A percentile compares a stretch with the other conserved stretches of the same genome.
These are phyloP conservation scores for Leucophenga montana DNA, from an alignment of 2,888 invertebrate species.

Conservation along the genomic window DNA sequence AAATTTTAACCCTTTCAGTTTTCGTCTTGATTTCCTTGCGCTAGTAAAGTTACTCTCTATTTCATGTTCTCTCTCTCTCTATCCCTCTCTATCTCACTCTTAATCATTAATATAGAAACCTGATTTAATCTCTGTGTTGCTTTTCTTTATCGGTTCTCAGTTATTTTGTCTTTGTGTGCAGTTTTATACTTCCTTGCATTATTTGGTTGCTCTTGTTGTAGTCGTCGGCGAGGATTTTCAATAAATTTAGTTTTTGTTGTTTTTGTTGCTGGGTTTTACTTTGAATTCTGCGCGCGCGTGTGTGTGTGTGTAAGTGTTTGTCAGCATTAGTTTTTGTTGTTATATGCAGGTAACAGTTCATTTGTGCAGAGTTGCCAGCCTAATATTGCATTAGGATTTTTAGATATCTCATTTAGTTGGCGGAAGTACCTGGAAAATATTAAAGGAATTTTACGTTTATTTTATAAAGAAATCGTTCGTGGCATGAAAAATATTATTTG, in stretches of 20 bases:
- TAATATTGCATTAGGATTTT: constrained; percentile 27
- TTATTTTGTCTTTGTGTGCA: constrained; percentile 50
- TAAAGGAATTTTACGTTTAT: neutral
- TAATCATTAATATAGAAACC: constrained; percentile 55
- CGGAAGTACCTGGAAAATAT: neutral
- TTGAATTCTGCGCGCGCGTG: neutral
- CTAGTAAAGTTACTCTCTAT: neutral
- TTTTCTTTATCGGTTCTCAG: constrained; percentile 19
- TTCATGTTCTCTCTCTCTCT: constrained; percentile 25
- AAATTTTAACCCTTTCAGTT: constrained; percentile 20
- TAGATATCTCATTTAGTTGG: neutral
- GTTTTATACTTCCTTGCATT: constrained; percentile 13
- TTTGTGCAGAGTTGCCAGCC: constrained; percentile 60
- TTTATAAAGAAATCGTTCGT: neutral
- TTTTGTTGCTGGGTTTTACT: constrained; percentile 28
- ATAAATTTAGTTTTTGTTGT: constrained; percentile 51
- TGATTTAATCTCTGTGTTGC: constrained; percentile 57
- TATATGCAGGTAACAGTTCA: constrained; percentile 63
- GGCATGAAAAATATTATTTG: too few relatives aligned
- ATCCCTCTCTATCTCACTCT: too few relatives aligned
- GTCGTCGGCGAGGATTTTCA: constrained; percentile 51
- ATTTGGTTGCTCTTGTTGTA: constrained; percentile 35
- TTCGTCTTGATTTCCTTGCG: neutral
- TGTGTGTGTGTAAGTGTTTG: neutral
- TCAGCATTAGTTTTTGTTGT: constrained; percentile 31